Evolutionary conservation across 35 echinoderm and acorn worm species (phyloP).

Genomic region (Heliocidaris erythrogramma): DNA sequence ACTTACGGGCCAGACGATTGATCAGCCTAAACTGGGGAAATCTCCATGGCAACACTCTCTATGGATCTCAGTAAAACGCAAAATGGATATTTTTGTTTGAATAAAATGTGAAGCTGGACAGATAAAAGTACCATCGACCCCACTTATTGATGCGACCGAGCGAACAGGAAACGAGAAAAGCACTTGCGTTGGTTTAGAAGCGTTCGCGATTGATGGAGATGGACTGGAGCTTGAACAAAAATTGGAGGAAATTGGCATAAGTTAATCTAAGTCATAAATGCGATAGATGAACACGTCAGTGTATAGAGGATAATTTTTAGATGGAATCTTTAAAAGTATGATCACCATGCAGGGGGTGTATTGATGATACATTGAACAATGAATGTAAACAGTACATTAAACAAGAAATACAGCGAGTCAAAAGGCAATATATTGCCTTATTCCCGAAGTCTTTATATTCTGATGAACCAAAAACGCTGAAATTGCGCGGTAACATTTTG

Average conservation of each 20-base stretch:
- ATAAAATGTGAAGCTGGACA: neutral
- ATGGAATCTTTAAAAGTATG: neutral
- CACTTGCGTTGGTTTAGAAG: neutral
- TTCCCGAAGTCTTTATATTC: neutral
- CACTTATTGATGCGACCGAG: neutral
- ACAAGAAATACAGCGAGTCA: neutral
- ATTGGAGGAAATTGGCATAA: neutral
- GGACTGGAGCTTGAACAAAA: neutral
- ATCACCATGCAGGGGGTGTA: neutral
- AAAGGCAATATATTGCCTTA: neutral
- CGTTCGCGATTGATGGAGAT: neutral
- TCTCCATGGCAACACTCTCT: neutral
- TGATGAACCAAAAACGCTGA: neutral
- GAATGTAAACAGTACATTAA: neutral
- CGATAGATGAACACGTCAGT: neutral
- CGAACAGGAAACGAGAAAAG: neutral
- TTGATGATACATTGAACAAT: neutral
- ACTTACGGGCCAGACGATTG: neutral
- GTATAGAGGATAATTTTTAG: neutral
- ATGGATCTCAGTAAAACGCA: neutral
- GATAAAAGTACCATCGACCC: neutral
- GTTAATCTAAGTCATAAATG: neutral
- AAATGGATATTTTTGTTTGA: neutral
- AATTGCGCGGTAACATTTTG: neutral
- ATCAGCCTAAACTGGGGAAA: neutral